Percentiles rank a stretch among this genome's conserved stretches.
Evolutionary conservation across 2,888 invertebrate genomes (phyloP).

Genomic region (Apamea anceps): DNA sequence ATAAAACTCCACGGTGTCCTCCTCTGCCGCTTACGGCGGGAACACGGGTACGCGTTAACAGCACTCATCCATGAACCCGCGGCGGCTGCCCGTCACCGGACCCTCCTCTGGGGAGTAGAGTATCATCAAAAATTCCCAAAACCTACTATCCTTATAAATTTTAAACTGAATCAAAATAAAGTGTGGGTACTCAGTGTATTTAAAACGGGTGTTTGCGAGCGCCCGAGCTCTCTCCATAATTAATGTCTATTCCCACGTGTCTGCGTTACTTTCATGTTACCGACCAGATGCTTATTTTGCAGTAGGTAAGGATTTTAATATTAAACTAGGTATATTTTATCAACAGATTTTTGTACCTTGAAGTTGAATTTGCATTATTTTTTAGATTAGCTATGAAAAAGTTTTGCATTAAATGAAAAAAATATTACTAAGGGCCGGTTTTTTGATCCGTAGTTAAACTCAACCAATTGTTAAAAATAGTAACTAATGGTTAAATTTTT

Average conservation of each 20-base stretch:
- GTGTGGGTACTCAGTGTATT: constrained; percentile 50
- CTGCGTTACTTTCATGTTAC: constrained; percentile 60
- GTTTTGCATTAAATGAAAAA: not conserved
- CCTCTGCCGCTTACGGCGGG: no score
- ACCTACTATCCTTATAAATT: constrained; percentile 27
- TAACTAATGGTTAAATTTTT: no score
- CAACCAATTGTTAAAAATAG: no score
- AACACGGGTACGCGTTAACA: no score
- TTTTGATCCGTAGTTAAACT: no score
- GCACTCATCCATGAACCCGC: no score
- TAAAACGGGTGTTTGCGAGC: constrained; percentile 59
- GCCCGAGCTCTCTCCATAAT: constrained; percentile 68
- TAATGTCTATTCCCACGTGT: constrained; percentile 68
- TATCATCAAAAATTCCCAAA: constrained; percentile 2
- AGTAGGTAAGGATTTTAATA: constrained; percentile 55
- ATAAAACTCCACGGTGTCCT: no score
- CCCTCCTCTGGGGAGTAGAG: no score
- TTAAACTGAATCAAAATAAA: constrained; percentile 45
- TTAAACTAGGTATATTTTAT: constrained; percentile 35
- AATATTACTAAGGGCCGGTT: not conserved
- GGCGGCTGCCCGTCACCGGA: no score
- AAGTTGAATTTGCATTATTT: not conserved
- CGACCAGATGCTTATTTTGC: constrained; percentile 58
- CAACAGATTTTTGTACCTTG: not conserved
- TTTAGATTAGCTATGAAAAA: not conserved